These are phyloP conservation scores for Kudoa iwatai DNA, from an alignment of 30 jellyfish, hydroid and myxozoan species.

Conservation along the genomic window DNA sequence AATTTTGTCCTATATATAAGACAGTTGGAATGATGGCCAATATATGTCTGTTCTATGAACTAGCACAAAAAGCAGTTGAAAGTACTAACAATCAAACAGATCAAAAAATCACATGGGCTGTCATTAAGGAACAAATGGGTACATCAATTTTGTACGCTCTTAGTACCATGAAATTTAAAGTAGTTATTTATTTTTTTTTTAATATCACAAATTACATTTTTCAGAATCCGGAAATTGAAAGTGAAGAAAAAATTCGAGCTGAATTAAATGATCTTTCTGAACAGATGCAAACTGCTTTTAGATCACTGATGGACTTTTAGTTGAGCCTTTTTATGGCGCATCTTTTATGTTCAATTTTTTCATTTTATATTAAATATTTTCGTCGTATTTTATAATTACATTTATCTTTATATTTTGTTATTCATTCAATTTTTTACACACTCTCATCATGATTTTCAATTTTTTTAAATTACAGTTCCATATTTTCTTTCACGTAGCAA, in stretches of 20 bases:
- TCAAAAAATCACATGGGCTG: slow-evolving; percentile 91
- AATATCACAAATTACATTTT: neutral
- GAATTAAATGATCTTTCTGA: slow-evolving; percentile 46
- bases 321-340: too few species aligned
- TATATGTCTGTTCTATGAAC: slow-evolving; percentile 44
- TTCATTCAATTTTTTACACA: too few species aligned
- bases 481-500: too few species aligned
- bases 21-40: slow-evolving; percentile 78
- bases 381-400: too few species aligned
- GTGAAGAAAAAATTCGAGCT: slow-evolving; percentile 24
- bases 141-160: slow-evolving; percentile 36
- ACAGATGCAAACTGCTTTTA: slow-evolving; percentile 43
- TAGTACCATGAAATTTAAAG: slow-evolving; percentile 90
- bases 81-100: slow-evolving; percentile 23
- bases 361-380: too few species aligned
- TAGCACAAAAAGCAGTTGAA: slow-evolving; percentile 90
- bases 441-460: too few species aligned
- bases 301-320: neutral
- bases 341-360: too few species aligned
- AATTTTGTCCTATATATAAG: slow-evolving; percentile 80
- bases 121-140: slow-evolving; percentile 75
- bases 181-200: slow-evolving; percentile 1
- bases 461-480: too few species aligned
- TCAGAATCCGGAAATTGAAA: slow-evolving; percentile 82
- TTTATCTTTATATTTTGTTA: too few species aligned